Base-by-base conservation (phyloP, 92 coral and sea anemone species). In the Muricea muricata region DNA sequence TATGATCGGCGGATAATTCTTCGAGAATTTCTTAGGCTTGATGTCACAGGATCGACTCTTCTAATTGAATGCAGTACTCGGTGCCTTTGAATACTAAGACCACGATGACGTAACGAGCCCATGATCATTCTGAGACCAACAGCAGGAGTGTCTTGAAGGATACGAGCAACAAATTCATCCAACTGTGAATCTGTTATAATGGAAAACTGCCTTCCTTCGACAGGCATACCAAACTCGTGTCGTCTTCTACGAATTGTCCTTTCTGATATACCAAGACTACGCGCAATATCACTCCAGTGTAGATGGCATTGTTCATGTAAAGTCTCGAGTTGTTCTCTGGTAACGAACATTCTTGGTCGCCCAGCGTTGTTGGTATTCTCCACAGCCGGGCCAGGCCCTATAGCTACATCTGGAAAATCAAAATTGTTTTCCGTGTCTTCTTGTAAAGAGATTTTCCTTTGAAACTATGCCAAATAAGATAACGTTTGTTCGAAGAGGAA, bases 261-360 rank as follows among this genome's bases (percentile, higher is more conserved):
- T 66, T 66, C 73, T 66, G 73, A 66, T 37, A 66, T 45, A 66
- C 73, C 72, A 65, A 65, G 72, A 65, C 17, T 65, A 13, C 33
- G 35, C 8, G 72, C 72, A 8, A 65, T 65, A 17, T 65, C 72
- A 65, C 72, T 65, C 72, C 72, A 65, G 6, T 37, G 72, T 37
- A 65, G 24, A 29, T 37, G 35, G 28, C 72, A 65, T 24, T 29
- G 35, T 13, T 37, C 26, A 37, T 65, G 72, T 15, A 65, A 65
- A 20, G 72, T 37, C 35, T 65, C 35, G 1, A 65, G 18, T 17
- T 65, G 72, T 29, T 1, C 72, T 14, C 28, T 14, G 35, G 35
- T 65, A 8, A 65, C 4, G 35, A 18, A 37, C 24, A 65, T 24
- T 29, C 72, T 65, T 33, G 72, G 72, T 65, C 72, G 35, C 41